Evolutionary conservation across 2,888 invertebrate species (phyloP).

Genomic region (Xylota segnis): DNA sequence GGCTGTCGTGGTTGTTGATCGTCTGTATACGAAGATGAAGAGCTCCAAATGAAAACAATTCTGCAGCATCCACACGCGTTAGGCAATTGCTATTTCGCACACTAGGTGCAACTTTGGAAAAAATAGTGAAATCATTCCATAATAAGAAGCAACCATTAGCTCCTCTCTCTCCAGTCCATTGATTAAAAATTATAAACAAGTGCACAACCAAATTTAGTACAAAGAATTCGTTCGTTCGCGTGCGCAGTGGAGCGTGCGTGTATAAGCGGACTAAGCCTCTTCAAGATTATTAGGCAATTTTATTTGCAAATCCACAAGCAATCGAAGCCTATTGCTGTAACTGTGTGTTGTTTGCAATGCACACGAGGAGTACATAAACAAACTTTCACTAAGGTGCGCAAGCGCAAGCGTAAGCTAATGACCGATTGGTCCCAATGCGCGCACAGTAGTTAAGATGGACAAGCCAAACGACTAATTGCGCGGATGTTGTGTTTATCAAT

Average conservation of each 20-base stretch:
- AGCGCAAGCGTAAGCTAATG: conserved; percentile 12
- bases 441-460: conserved; percentile 10
- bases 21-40: conserved; percentile 29
- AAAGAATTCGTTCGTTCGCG: conserved; percentile 43
- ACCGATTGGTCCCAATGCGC: not conserved
- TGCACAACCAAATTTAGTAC: conserved; percentile 48
- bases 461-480: conserved; percentile 49
- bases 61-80: conserved; percentile 21
- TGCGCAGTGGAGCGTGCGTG: conserved; percentile 24
- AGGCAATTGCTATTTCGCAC: conserved; percentile 47
- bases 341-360: conserved; percentile 10
- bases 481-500: conserved; percentile 56
- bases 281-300: conserved; percentile 67
- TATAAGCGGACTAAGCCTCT: conserved; percentile 33
- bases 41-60: conserved; percentile 33
- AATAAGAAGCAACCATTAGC: conserved; percentile 49
- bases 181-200: conserved; percentile 55
- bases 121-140: conserved; percentile 71
- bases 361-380: conserved; percentile 29
- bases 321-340: conserved; percentile 44
- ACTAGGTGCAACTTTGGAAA: conserved; percentile 43
- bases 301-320: conserved; percentile 55
- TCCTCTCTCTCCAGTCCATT: conserved; percentile 31
- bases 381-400: conserved; percentile 64
- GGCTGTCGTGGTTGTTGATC: conserved; percentile 15